Conservation (phyloP, 2,113 vertebrate genomes). For the Oreochromis tanganicae region DNA sequence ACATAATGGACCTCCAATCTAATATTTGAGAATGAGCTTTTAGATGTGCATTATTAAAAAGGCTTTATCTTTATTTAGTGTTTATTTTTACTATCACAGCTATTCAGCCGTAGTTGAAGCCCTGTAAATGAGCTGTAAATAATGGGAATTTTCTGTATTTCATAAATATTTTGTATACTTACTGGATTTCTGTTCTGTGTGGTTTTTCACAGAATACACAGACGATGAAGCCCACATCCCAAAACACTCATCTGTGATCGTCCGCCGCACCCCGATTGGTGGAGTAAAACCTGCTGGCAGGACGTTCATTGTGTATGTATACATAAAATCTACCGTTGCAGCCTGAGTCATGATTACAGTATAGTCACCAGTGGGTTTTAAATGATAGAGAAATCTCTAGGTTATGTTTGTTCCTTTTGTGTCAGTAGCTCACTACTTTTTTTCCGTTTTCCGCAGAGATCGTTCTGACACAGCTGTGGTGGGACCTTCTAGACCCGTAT, state of each 20-base stretch:
- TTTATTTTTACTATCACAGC: neutral
- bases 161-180: neutral
- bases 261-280: conserved; percentile 93
- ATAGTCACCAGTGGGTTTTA: neutral
- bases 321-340: neutral
- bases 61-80: neutral
- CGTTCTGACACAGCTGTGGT: conserved; percentile 90
- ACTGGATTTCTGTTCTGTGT: neutral
- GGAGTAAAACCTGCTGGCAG: conserved; percentile 96
- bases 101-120: neutral
- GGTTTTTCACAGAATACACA: conserved; percentile 82
- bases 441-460: conserved; percentile 78
- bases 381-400: neutral
- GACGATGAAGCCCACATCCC: conserved; percentile 93
- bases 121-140: neutral
- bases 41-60: neutral
- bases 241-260: conserved; percentile 97
- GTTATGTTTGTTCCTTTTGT: neutral
- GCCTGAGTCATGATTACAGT: neutral
- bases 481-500: conserved; percentile 99
- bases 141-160: rapidly evolving
- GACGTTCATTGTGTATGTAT: conserved; percentile 95
- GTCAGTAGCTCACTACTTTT: neutral
- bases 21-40: neutral
- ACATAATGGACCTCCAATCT: neutral